A percentile compares a stretch with the other conserved stretches of the same genome.
These are phyloP conservation scores for Dermochelys coriacea DNA, from an alignment of 2,797 vertebrate genomes.

Conservation along the genomic window DNA sequence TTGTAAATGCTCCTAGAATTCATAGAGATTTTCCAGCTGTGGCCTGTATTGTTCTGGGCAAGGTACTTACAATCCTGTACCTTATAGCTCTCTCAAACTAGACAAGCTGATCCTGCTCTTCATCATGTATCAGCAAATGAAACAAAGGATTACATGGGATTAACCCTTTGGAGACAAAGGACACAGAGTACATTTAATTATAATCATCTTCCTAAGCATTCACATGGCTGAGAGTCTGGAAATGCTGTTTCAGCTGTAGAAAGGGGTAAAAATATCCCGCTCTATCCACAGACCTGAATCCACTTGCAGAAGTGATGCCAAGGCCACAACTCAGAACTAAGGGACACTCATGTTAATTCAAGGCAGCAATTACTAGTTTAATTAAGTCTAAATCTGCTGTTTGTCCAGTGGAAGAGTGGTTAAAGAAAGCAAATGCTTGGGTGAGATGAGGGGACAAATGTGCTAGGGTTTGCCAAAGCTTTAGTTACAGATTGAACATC, in stretches of 20 bases:
- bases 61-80: background rate
- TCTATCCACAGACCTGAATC: background rate
- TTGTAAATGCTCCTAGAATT: background rate
- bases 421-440: background rate
- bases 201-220: constrained; percentile 53
- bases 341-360: background rate
- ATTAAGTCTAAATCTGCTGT: background rate
- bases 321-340: background rate
- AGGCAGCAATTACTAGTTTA: background rate
- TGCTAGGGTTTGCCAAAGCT: background rate
- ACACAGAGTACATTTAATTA: constrained; percentile 28
- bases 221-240: background rate
- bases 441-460: background rate
- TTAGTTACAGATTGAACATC: background rate
- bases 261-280: background rate
- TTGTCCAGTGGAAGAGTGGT: background rate
- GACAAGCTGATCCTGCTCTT: background rate
- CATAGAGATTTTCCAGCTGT: background rate
- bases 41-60: background rate
- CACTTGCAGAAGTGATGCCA: background rate
- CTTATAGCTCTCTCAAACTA: constrained; percentile 10
- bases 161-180: constrained; percentile 46
- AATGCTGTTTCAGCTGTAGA: constrained; percentile 1
- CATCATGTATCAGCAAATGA: constrained; percentile 18
- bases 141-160: constrained; percentile 24